Conservation (phyloP, 2,797 vertebrate genomes). For the Cephalopachus bancanus region DNA sequence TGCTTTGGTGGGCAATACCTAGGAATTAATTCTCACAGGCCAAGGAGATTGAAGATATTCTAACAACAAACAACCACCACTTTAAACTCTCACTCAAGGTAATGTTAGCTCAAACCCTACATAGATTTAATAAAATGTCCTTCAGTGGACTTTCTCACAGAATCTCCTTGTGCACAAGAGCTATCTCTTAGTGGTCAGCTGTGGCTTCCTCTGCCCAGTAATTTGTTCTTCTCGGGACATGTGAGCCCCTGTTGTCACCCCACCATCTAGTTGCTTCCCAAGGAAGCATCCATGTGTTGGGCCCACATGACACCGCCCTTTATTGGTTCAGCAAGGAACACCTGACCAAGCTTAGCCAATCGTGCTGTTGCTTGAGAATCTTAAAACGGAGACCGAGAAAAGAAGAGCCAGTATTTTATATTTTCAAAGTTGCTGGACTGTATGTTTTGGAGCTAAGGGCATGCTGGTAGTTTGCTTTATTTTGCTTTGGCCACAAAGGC, state of each 20-base stretch:
- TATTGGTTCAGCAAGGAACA: not conserved
- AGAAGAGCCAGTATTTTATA: not conserved
- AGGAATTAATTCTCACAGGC: not conserved
- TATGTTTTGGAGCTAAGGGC: not conserved
- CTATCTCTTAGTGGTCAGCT: not conserved
- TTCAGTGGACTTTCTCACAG: not conserved
- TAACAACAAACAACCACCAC: not conserved
- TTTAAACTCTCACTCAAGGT: not conserved
- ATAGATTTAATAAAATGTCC: not conserved
- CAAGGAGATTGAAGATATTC: not conserved
- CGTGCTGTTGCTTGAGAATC: not conserved
- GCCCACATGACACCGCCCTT: accelerated
- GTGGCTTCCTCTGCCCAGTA: not conserved
- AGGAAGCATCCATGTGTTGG: not conserved
- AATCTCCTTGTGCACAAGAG: not conserved
- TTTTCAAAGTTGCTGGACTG: not conserved
- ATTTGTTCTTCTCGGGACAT: not conserved
- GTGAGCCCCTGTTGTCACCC: no score
- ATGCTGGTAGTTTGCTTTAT: not conserved
- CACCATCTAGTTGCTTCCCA: not conserved
- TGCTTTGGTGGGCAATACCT: not conserved
- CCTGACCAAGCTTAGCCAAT: not conserved
- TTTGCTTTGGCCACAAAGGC: not conserved
- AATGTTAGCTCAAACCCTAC: not conserved
- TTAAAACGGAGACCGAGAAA: not conserved